phyloP scores from a whole-genome alignment of 2,113 vertebrate genomes.

The Crotalus horridus region DNA sequence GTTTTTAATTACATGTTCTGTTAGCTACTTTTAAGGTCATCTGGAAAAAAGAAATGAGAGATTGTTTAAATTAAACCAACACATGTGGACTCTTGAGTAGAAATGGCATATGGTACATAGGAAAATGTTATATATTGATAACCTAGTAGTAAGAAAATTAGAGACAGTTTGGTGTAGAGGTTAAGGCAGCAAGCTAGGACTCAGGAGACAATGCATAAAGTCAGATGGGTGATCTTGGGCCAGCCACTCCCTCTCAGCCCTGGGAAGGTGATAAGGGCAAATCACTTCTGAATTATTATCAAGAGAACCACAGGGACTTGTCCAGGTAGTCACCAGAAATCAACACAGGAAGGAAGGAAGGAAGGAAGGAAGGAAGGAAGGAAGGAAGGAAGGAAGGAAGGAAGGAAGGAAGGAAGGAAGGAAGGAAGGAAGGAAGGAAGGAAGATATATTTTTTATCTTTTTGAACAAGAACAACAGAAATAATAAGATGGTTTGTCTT shows the following conservation, averaged over 20 bases:
- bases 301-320: neutral
- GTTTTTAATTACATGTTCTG: neutral
- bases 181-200: neutral
- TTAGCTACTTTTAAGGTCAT: neutral
- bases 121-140: neutral
- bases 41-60: neutral
- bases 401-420: neutral
- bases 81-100: neutral
- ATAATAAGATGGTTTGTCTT: neutral
- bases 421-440: neutral
- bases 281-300: neutral
- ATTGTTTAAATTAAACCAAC: neutral
- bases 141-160: neutral
- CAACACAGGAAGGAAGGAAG: neutral
- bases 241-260: neutral
- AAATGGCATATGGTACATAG: neutral
- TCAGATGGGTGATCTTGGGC: neutral
- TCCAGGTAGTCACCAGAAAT: neutral
- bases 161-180: neutral
- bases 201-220: neutral
- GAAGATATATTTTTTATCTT: neutral
- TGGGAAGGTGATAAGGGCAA: neutral
- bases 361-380: neutral
- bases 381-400: neutral
- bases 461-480: neutral